Conservation (phyloP, 2,797 vertebrate species). For the Florisuga fusca region DNA sequence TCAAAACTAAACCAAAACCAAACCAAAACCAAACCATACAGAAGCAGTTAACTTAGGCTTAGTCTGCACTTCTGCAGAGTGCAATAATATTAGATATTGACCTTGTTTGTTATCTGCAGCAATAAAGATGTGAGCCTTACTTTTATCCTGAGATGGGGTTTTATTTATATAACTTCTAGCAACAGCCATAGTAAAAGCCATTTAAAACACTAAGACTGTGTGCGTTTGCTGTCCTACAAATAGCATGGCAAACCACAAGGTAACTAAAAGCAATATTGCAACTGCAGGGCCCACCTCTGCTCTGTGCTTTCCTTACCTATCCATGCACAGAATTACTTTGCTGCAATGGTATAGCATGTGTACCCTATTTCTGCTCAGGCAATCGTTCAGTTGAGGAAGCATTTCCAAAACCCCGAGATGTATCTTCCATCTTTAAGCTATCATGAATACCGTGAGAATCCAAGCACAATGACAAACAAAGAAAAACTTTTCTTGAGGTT, state of each 20-base stretch:
- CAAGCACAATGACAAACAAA: accelerated
- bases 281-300: not conserved
- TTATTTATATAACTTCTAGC: not conserved
- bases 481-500: not conserved
- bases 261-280: not conserved
- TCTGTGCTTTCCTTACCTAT: not conserved
- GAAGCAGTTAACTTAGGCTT: not conserved
- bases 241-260: not conserved
- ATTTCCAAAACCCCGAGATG: not conserved
- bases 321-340: not conserved
- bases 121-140: not conserved
- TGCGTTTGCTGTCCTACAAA: not conserved
- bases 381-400: not conserved
- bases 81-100: not conserved
- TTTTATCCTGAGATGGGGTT: not conserved
- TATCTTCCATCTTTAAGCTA: not conserved
- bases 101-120: not conserved
- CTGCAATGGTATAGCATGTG: not conserved
- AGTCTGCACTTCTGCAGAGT: accelerated
- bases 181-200: not conserved
- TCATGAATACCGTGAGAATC: not conserved
- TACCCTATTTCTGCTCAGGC: not conserved
- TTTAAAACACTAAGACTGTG: not conserved
- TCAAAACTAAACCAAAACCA: no score
- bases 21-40: not conserved